Evolutionary conservation across 1,140 invertebrate species (phyloP), one percentile per base, ranked within the genome.

Genomic region (Meloidogyne exigua): DNA sequence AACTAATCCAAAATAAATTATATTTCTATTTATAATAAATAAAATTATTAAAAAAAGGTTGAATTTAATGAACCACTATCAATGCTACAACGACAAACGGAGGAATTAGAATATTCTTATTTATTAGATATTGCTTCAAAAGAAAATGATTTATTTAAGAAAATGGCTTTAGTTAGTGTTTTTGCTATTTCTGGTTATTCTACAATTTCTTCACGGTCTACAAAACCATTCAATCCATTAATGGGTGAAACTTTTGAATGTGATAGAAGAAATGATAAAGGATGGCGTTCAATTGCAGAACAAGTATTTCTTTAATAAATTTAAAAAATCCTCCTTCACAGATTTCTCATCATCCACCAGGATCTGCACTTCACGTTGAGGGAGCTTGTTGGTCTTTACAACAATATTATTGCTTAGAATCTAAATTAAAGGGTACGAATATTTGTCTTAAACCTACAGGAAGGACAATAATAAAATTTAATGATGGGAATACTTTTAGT

Each of bases 1-100:
- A n/a, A n/a, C n/a, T n/a, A n/a, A n/a, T n/a, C n/a, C n/a, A n/a
- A n/a, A n/a, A n/a, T n/a, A n/a, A n/a, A n/a, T n/a, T n/a, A n/a
- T n/a, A n/a, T n/a, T n/a, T n/a, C n/a, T n/a, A n/a, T n/a, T n/a
- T n/a, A n/a, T n/a, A n/a, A n/a, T n/a, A n/a, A n/a, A n/a, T 75
- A 32, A 13, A 23, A 25, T 21, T 25, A 68, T 23, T 2, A 11
- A n/a, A 21, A 18, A 67, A 15, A 79, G 78, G 78, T 92, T n/a
- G 99, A 99, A 90, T 99, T 99, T 89, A 98, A 94, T 83, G 97
- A 99, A 89, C 97, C 97, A 1, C 89, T 99, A 68, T 98, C 95
- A 18, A 96, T 98, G 93, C 90, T 99, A 75, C 97, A 99, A 89
- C 90, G 96, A 81, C 89, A 98, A 73, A 95, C 93, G 1, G 96